These are phyloP conservation scores for Antrozous pallidus DNA, from an alignment of 2,797 vertebrate species.

Conservation along the genomic window DNA sequence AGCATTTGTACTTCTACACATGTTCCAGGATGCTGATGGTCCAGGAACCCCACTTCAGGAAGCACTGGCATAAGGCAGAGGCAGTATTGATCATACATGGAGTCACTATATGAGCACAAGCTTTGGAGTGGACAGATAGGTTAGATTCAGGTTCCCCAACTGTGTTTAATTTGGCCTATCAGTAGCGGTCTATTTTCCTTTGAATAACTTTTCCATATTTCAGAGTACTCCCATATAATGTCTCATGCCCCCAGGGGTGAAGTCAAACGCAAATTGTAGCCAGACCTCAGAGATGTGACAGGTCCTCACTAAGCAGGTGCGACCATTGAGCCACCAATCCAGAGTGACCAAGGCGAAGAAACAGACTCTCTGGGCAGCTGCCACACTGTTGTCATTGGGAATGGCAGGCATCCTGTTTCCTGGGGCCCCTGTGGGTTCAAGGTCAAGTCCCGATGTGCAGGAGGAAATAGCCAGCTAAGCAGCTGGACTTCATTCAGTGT, in stretches of 20 bases:
- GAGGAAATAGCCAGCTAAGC: background rate
- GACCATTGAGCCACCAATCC: background rate
- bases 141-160: background rate
- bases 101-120: background rate
- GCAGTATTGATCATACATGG: accelerated
- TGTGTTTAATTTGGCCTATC: background rate
- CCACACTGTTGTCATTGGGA: background rate
- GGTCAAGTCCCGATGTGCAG: background rate
- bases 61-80: background rate
- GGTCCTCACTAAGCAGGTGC: background rate
- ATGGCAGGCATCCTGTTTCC: background rate
- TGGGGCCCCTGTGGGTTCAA: background rate
- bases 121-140: background rate
- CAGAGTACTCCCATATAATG: background rate
- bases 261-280: background rate
- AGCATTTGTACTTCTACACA: background rate
- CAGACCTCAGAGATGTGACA: background rate
- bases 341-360: background rate
- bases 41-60: background rate
- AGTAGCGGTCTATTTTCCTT: background rate
- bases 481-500: background rate
- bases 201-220: background rate
- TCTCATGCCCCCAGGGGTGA: background rate
- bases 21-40: background rate
- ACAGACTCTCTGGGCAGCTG: background rate